Evolutionary conservation across 2,797 vertebrate genomes (phyloP), one percentile per base, ranked within the genome.

Genomic region (Darevskia mixta): DNA sequence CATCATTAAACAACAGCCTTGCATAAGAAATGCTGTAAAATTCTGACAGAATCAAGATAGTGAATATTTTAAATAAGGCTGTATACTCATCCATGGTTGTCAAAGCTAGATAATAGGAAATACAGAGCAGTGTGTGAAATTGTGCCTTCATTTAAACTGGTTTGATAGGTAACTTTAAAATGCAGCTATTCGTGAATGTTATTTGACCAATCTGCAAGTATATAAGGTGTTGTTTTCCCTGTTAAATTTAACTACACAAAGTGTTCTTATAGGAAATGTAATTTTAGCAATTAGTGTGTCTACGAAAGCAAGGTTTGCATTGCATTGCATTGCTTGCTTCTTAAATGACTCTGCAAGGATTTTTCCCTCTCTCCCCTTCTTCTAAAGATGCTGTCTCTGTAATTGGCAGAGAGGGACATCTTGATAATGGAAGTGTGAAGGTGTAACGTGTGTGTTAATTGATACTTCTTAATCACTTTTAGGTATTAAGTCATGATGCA

Each of bases 401-500:
- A 98, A 99, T 99, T 99, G 98, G 98, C 98, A 98, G 97, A 98
- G 97, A 98, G 98, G 98, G 97, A 98, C 97, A 98, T 98, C 97
- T 98, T 98, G 97, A 98, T 98, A 99, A 98, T 98, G 97, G 97
- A 98, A 98, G 97, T 98, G 96, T 97, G 95, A 97, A 97, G 97
- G 97, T 97, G 98, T 97, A 97, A 97, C 97, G 97, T 96, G 96
- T 97, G 98, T 98, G 98, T 98, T 99, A 99, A 99, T 99, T 97
- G 98, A 98, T 99, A 98, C 98, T 98, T 99, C 98, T 99, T 99
- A 98, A 99, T 99, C 98, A 98, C 98, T 99, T 98, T 98, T 98
- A 98, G 98, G 98, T 99, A 99, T 98, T 99, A 99, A 99, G 98
- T 98, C 98, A 98, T 99, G 98, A 99, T 99, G 99, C 99, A 99